These are phyloP conservation scores for Temnothorax nylanderi DNA, from an alignment of 1,140 invertebrate species.

Conservation along the genomic window DNA sequence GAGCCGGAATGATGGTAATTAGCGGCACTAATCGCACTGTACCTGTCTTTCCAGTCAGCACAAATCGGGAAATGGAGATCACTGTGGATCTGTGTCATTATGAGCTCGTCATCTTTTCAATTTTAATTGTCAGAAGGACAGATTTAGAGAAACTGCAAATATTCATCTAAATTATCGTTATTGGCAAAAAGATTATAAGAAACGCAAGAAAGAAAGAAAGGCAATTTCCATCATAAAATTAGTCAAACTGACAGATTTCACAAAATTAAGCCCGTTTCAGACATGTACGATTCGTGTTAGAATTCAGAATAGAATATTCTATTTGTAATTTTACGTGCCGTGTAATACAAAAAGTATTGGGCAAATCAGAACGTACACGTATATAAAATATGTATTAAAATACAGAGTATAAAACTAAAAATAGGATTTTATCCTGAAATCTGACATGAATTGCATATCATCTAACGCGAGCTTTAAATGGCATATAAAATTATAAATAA, in stretches of 20 bases:
- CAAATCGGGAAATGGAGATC: conserved; percentile 14
- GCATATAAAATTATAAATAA: conserved; percentile 2
- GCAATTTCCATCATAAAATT: neutral
- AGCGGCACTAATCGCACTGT: conserved; percentile 20
- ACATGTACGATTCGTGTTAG: neutral
- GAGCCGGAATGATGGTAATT: conserved; percentile 28
- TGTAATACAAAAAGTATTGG: neutral
- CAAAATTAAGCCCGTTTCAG: neutral
- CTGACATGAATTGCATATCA: neutral
- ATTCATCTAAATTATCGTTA: neutral
- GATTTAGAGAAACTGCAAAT: neutral
- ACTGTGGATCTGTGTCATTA: neutral
- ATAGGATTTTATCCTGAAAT: neutral
- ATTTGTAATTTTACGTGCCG: neutral
- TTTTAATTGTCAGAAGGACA: neutral
- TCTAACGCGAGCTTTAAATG: neutral
- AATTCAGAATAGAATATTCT: neutral
- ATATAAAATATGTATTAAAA: neutral
- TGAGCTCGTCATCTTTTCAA: neutral
- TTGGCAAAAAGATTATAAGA: neutral
- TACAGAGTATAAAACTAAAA: neutral
- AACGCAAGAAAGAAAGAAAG: neutral
- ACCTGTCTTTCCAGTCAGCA: neutral
- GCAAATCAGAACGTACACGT: neutral
- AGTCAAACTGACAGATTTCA: neutral